Evolutionary conservation across 1,140 invertebrate genomes (phyloP).

Genomic region (Orchesella cincta): DNA sequence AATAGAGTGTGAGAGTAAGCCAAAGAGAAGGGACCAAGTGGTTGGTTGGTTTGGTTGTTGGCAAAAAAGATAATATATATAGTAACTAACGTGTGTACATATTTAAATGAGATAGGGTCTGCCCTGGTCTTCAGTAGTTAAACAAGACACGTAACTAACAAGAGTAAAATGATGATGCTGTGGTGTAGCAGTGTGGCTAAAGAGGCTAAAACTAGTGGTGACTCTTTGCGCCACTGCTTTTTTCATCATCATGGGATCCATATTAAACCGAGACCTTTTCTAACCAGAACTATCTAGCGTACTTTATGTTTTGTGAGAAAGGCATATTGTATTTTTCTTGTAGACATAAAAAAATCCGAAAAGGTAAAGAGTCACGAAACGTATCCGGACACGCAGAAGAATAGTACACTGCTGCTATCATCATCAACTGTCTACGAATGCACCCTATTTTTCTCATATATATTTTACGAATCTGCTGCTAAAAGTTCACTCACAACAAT

Average conservation of each 20-base stretch:
- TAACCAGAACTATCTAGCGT: constrained; percentile 5
- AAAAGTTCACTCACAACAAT: not conserved
- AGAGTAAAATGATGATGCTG: not conserved
- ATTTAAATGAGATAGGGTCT: too few relatives aligned
- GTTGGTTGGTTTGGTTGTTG: too few relatives aligned
- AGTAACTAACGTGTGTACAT: too few relatives aligned
- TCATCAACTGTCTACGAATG: constrained; percentile 15
- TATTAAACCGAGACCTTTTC: not conserved
- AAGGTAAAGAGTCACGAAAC: constrained; percentile 10
- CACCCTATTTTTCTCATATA: not conserved
- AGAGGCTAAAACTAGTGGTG: too few relatives aligned
- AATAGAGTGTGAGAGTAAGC: too few relatives aligned
- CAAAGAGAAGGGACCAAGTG: too few relatives aligned
- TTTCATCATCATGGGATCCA: not conserved
- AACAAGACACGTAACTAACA: too few relatives aligned
- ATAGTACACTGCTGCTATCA: not conserved
- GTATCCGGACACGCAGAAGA: constrained; percentile 19
- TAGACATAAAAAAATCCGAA: not conserved
- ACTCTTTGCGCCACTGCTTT: not conserved
- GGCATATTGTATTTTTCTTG: too few relatives aligned
- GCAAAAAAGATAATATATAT: too few relatives aligned
- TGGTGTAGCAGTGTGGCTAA: not conserved
- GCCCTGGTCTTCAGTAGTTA: too few relatives aligned
- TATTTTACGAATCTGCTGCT: not conserved
- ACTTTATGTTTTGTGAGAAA: too few relatives aligned